Evolutionary conservation across 1,140 invertebrate species (phyloP), one percentile per base, ranked within the genome.

Genomic region (Scaptomyza montana): DNA sequence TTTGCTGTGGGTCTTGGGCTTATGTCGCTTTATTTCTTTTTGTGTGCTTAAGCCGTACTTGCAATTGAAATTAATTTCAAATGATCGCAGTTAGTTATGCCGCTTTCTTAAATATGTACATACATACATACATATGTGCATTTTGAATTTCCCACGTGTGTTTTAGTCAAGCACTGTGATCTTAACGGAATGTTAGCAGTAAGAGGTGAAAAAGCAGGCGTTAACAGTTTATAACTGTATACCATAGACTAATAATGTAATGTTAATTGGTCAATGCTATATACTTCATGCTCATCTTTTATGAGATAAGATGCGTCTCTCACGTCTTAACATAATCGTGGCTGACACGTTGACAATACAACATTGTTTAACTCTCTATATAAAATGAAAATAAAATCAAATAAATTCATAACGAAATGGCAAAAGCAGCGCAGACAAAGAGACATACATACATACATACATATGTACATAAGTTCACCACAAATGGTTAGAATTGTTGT

Each of bases 401-500:
- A 16, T 16, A 16, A 16, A 0, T 16, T 16, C 16, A 16, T 16
- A 28, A 71, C 62, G 16, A 41, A 63, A 25, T 41, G 8, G 16
- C 19, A 39, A 21, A 71, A 33, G 33, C 5, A 54, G 39, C 25
- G 7, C 36, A 57, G 28, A 50, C 25, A 54, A 13, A 54, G 8
- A 39, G 36, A 2, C 9, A 10, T 21, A 54, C 39, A n/a, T n/a
- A n/a, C n/a, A n/a, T n/a, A n/a, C n/a, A n/a, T n/a, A n/a, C n/a
- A n/a, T n/a, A n/a, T n/a, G n/a, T n/a, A n/a, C n/a, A 73, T 28
- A 56, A 50, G 55, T 45, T 43, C 63, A 5, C 81, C 64, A 78
- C 76, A 86, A 66, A 87, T 86, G 75, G 81, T 65, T 75, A 78
- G 78, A 81, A 78, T 81, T 74, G 30, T 57, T 66, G 25, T 33